Evolutionary conservation across 2,113 vertebrate genomes (phyloP).

Genomic region (Apteryx owenii): DNA sequence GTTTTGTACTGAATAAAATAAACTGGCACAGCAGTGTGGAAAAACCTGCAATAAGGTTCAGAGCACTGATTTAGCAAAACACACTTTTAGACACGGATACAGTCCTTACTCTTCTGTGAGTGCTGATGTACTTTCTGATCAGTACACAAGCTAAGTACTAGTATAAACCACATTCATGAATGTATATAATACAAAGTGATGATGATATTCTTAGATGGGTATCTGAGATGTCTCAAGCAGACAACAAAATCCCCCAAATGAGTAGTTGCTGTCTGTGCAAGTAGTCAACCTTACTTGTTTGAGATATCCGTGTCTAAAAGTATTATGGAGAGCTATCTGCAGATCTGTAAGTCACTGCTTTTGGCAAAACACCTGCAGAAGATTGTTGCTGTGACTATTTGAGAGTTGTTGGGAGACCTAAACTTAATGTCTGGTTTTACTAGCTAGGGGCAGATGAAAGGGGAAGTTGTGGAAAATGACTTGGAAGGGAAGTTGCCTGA

Average conservation of each 20-base stretch:
- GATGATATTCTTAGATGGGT: not conserved
- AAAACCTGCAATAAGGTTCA: constrained; percentile 46
- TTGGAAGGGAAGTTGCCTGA: not conserved
- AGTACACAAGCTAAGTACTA: not conserved
- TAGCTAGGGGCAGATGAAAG: not conserved
- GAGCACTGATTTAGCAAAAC: constrained; percentile 50
- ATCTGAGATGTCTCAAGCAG: not conserved
- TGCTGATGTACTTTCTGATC: not conserved
- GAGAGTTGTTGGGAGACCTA: not conserved
- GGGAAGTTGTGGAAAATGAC: not conserved
- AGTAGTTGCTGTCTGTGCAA: not conserved
- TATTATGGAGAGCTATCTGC: not conserved
- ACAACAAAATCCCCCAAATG: not conserved
- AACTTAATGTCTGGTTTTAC: not conserved
- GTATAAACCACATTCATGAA: not conserved
- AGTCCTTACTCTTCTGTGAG: not conserved
- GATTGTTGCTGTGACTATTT: not conserved
- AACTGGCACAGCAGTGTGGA: constrained; percentile 53
- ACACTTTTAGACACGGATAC: not conserved
- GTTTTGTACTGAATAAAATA: constrained; percentile 59
- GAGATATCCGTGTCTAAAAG: not conserved
- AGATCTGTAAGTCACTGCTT: not conserved
- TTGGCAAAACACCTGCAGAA: not conserved
- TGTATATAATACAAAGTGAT: not conserved
- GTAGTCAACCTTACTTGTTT: not conserved